Base-by-base conservation (phyloP, 2,113 vertebrate species). In the Daubentonia madagascariensis region DNA sequence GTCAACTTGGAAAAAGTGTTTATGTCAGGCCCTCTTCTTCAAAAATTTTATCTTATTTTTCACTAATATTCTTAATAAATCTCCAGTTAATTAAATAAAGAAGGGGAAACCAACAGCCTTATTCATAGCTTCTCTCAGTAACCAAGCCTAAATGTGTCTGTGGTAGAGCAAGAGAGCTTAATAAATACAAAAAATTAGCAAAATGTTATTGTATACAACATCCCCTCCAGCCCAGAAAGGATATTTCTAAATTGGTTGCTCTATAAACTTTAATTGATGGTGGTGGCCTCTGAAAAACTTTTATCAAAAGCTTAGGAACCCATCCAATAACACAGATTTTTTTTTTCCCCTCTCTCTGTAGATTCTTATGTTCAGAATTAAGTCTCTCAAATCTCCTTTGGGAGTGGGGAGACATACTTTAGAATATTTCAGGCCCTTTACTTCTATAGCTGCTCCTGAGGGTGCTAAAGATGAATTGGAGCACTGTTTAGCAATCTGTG, bases 1-100 rank as follows among this genome's bases (percentile, higher is more conserved):
- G 88, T 98, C 97, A 97, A 91, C 97, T 93, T 96, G 91, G 81
- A 95, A 96, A 96, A 91, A 94, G 80, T 96, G 65, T 65, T 50
- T 50, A n/a, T 52, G 76, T 80, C 63, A 70, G 43, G 59, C 43
- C 81, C 57, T 97, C 80, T 92, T 85, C 72, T 90, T 79, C 6
- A 86, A 92, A 63, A 91, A 30, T 65, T 79, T 48, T 57, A 65
- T 59, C 61, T 86, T 80, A 72, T 79, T 84, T 32, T 94, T 72
- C 61, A n/a, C 43, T 54, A 37, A 85, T 65, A 65, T 73, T 72
- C 25, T 92, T 81, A 87, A 76, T 37, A 63, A 59, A 87, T 84
- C 6, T 40, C 22, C n/a, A 85, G 28, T n/a, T 89, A 63, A 43
- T 93, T 93, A n/a, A 65, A 95, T 67, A 70, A 85, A 94, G 13